Conservation (phyloP, 2,888 invertebrate genomes). For the Thera britannica region DNA sequence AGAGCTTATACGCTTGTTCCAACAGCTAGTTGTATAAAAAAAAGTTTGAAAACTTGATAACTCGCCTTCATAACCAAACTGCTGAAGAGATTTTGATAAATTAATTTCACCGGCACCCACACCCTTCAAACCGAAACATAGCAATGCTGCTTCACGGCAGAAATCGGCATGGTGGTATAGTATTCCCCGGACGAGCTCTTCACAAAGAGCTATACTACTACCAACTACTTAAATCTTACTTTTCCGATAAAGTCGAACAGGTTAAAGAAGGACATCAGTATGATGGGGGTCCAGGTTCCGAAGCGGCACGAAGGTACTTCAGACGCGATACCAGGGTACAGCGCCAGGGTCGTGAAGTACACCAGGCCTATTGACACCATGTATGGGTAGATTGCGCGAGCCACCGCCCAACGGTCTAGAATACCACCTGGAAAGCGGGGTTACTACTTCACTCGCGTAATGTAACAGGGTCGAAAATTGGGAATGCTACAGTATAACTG, state of each 20-base stretch:
- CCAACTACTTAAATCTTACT: conserved; percentile 67
- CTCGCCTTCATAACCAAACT: too few species aligned
- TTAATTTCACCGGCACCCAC: too few species aligned
- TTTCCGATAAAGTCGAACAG: conserved; percentile 94
- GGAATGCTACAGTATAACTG: too few species aligned
- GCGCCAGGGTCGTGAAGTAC: conserved; percentile 94
- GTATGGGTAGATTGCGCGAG: conserved; percentile 94
- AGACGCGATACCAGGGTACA: conserved; percentile 96
- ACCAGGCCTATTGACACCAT: conserved; percentile 95
- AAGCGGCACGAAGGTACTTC: conserved; percentile 94
- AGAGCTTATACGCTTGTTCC: too few species aligned
- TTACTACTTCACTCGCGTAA: not conserved
- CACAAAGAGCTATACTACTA: too few species aligned
- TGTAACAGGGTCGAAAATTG: too few species aligned
- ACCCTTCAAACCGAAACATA: too few species aligned
- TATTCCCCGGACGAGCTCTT: too few species aligned
- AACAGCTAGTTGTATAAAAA: too few species aligned
- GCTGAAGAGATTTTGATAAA: too few species aligned
- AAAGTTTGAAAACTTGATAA: not conserved
- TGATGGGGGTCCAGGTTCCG: conserved; percentile 95
- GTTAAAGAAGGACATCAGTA: conserved; percentile 95
- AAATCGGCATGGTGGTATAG: too few species aligned
- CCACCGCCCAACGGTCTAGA: conserved; percentile 90
- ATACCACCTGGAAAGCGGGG: conserved; percentile 85
- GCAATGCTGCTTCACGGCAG: too few species aligned